Base-by-base conservation (phyloP, 2,113 vertebrate species). In the Odocoileus virginianus region DNA sequence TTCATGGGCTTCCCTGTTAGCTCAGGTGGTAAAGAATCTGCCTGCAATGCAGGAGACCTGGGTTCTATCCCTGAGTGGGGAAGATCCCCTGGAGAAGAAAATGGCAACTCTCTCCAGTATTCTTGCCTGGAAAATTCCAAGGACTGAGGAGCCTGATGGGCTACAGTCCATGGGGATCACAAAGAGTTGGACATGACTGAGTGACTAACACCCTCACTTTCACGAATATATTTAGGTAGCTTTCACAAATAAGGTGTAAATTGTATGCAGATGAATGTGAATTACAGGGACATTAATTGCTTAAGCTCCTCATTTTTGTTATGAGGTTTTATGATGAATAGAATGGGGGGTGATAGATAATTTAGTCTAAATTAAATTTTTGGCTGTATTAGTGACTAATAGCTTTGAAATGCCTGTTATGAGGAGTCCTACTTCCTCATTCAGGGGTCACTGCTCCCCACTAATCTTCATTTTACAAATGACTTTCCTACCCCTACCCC, bases 191-290 rank as follows among this genome's bases (percentile, higher is more conserved):
- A 74, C 67, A 74, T 15, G 12, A 27, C 40, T 76, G 71, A 76
- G 23, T 0, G 2, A 76, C 40, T 43, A 76, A 76, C 71, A 27
- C 12, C 11, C 27, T 76, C 71, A 74, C 21, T 43, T 98, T 89
- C 61, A 28, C 5, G 43, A 89, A 94, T 94, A 6, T 74, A 79
- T 64, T 79, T 87, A 87, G 64, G 45, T 25, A 40, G 16, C 25
- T 90, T 84, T 86, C 83, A 40, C 33, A 92, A 92, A 71, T 52
- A 89, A 93, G 82, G 84, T 87, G 91, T 13, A 92, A 95, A 85
- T 76, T 67, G 84, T 92, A 79, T 95, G 54, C 67, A 93, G 92
- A 89, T 3, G 0, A 92, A 74, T 95, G 5, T 89, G 27, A 90
- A 43, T 76, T 50, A 60, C 36, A 94, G 45, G 23, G n/a, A 25